Base-by-base conservation (phyloP, 2,888 invertebrate species). In the Synanthedon andrenaeformis region DNA sequence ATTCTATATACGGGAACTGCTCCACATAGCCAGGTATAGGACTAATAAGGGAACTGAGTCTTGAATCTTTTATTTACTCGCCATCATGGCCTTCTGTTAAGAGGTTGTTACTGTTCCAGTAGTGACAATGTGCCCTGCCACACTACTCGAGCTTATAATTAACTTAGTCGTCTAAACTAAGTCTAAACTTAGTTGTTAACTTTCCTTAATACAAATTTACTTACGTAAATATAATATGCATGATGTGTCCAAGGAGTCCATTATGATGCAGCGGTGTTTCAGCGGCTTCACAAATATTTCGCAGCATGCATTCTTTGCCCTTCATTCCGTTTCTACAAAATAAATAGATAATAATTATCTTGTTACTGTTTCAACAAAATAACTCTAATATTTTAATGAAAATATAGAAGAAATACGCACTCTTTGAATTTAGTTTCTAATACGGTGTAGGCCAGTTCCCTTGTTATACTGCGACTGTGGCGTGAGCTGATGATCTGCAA, bases 241-340 rank as follows among this genome's bases (percentile, higher is more conserved):
- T 79, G 56, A 94, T 83, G 65, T 91, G 91, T 19, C 93, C 91
- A 53, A 93, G 66, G 19, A 93, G 84, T 1, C 93, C 92, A 69
- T 92, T 91, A 66, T 89, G 88, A 55, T 79, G 76, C 4, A 92
- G 76, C 0, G 91, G 91, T 0, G 86, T 88, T 59, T 90, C 90
- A n/a, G 92, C 89, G n/a, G 91, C 89, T 69, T 93, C 93, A 69
- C 93, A 93, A 63, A 93, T 92, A 61, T 90, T 90, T 50, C 92
- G 86, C 60, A 92, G 75, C 72, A 93, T 80, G 65, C 93, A 93
- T 54, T 89, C 86, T 56, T 82, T 88, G 35, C 91, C 92, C 62
- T 88, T 83, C 86, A 91, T 91, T 17, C 92, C 91, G 58, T 89
- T 76, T 56, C 91, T 91, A 74, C 19, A 73, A 71, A 50, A 17